Base-by-base conservation (phyloP, 1,140 invertebrate genomes). In the Trialeurodes vaporariorum region DNA sequence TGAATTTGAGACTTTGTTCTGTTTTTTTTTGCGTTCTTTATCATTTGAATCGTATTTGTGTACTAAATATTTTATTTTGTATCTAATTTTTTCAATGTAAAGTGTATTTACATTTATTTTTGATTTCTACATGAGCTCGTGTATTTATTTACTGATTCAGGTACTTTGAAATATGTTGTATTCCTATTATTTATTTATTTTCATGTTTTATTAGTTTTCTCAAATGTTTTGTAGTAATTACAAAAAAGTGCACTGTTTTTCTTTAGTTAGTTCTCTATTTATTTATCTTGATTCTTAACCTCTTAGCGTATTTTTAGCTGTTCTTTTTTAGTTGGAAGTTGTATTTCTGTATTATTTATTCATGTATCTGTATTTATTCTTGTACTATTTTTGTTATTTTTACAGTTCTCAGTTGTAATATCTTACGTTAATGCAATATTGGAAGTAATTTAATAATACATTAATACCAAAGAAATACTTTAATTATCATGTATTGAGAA, bases 131-230 rank as follows among this genome's bases (percentile, higher is more conserved):
- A 9, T 49, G 17, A 49, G 34, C 17, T 49, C 17, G 34, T 49
- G 34, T 49, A 17, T 49, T 49, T 49, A 49, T 49, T n/a, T 49
- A 49, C 34, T 49, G 34, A 49, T 49, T 49, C 34, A 49, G 34
- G 34, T 49, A 49, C 34, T 49, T 49, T 49, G 34, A 49, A 49
- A 49, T 49, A 49, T 49, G 34, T 49, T 49, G 5, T 49, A 49
- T 49, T 49, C 34, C 34, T 49, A 49, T 49, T 49, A 49, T 49
- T 49, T 49, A 49, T n/a, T n/a, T n/a, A n/a, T n/a, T n/a, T n/a
- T n/a, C n/a, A 49, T 49, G 17, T 49, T 49, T 49, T 49, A 49
- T 49, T 5, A 9, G 5, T 49, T 49, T 49, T 49, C 34, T 49
- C 17, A 9, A 9, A 49, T 9, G 34, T 17, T 49, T 9, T 17